A percentile compares a stretch with the other conserved stretches of the same genome.
phyloP scores from a whole-genome alignment of 1,140 invertebrate genomes.

The Eumeta japonica region DNA sequence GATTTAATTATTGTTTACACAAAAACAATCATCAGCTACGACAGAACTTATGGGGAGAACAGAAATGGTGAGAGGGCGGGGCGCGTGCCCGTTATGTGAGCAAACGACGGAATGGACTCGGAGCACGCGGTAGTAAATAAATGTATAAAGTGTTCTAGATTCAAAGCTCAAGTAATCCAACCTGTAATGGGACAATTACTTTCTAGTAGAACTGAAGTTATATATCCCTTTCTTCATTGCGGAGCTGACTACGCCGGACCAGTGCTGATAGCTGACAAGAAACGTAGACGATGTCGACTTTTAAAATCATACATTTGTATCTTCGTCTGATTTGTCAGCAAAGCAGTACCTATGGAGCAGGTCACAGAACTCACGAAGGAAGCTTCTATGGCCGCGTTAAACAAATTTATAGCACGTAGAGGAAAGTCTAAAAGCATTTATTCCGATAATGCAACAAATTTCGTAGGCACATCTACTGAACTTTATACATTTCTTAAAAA shows the following conservation, averaged over 20 bases:
- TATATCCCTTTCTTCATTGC: too few relatives aligned
- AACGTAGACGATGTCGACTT: constrained; percentile 8
- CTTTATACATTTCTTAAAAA: too few relatives aligned
- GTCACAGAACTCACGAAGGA: constrained; percentile 18
- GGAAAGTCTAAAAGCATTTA: too few relatives aligned
- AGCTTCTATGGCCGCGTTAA: constrained; percentile 15
- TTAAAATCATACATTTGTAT: constrained; percentile 17
- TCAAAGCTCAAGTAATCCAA: constrained; percentile 2
- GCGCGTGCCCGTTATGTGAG: too few relatives aligned
- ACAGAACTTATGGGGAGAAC: too few relatives aligned
- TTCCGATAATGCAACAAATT: too few relatives aligned
- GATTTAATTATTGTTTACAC: too few relatives aligned
- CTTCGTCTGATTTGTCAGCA: constrained; percentile 18
- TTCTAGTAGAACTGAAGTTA: not conserved
- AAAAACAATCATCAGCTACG: too few relatives aligned
- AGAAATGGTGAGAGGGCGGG: too few relatives aligned
- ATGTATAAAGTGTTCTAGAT: not conserved
- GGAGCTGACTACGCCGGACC: constrained; percentile 23
- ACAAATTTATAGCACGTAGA: constrained; percentile 15
- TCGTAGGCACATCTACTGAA: too few relatives aligned
- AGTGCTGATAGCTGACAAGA: constrained; percentile 7
- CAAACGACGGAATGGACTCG: too few relatives aligned
- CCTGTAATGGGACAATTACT: constrained; percentile 4
- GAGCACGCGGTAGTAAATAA: too few relatives aligned
- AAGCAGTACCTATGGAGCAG: constrained; percentile 26